Evolutionary conservation across 2,888 invertebrate genomes (phyloP).

Genomic region (Tachina fera): DNA sequence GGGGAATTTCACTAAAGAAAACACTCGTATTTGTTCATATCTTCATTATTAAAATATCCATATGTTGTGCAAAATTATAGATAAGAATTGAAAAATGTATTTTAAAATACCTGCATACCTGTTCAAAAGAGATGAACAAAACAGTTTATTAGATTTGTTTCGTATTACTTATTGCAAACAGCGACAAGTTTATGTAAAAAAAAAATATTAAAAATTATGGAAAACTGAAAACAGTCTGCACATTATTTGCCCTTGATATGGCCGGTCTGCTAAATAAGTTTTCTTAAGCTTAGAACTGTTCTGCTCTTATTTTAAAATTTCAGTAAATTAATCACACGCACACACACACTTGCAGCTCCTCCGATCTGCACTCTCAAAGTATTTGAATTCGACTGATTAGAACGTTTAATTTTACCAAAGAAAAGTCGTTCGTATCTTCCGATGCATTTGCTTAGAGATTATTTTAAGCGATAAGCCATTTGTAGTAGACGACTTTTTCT

Average conservation of each 20-base stretch:
- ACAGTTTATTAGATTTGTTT: not conserved
- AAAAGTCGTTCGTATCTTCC: constrained; percentile 8
- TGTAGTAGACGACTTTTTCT: not conserved
- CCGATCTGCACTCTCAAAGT: constrained; percentile 57
- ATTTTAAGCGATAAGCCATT: constrained; percentile 38
- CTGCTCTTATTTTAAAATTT: constrained; percentile 18
- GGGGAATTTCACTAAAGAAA: too few species aligned
- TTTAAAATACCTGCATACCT: not conserved
- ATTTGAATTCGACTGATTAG: constrained; percentile 58
- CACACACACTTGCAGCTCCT: not conserved
- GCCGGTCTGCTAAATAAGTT: not conserved
- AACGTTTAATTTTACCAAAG: constrained; percentile 16
- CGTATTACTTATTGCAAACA: not conserved
- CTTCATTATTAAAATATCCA: constrained; percentile 8
- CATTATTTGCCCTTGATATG: constrained; percentile 43
- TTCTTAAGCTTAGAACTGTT: constrained; percentile 28
- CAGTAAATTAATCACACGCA: constrained; percentile 14
- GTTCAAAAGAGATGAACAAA: not conserved
- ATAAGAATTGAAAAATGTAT: constrained; percentile 12
- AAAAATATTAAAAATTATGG: not conserved
- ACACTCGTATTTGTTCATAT: not conserved
- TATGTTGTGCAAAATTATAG: constrained; percentile 35
- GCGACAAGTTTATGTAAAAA: not conserved
- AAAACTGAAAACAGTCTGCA: constrained; percentile 20
- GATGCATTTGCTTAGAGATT: constrained; percentile 27